Base-by-base conservation (phyloP, 2,888 invertebrate species). In the Synergus itoensis region DNA sequence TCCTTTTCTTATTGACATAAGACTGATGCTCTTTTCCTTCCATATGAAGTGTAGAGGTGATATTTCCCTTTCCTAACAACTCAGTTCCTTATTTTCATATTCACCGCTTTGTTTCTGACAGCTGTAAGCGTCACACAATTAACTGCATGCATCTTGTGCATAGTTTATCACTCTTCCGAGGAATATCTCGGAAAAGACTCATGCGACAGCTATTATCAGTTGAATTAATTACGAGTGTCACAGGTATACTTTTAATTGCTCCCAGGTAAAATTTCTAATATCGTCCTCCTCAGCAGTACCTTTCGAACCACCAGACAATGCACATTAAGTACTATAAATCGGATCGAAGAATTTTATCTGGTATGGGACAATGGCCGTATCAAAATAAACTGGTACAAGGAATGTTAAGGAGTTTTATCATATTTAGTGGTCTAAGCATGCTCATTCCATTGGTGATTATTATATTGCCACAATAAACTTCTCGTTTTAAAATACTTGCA, bases 211-310 rank as follows among this genome's bases (percentile, higher is more conserved):
- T 53, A 53, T 53, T 53, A 53, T 53, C 53, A 53, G 53, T 5
- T 53, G 53, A 53, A 53, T 53, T 53, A 53, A 53, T n/a, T 53
- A 53, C 53, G n/a, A 53, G 53, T n/a, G 4, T 5, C n/a, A n/a
- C 53, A 48, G 48, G 48, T 48, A 48, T 48, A 48, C 48, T 48
- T 48, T 48, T 48, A 48, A 48, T 48, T 48, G 48, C n/a, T 53
- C 1, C 53, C 53, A n/a, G n/a, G 53, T n/a, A 53, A n/a, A 2
- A 53, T 53, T 53, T 53, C 53, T 53, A 53, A 53, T 53, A n/a
- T n/a, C 12, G 8, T 53, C n/a, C 1, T n/a, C 53, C n/a, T n/a
- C 53, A 53, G 16, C 53, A n/a, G 53, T 53, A 16, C 5, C 53
- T 8, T 53, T 8, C n/a, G 0, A 12, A 53, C 53, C 5, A 53